These are phyloP conservation scores for Phymanthus crucifer DNA, from an alignment of 92 coral and sea anemone species.

Conservation along the genomic window DNA sequence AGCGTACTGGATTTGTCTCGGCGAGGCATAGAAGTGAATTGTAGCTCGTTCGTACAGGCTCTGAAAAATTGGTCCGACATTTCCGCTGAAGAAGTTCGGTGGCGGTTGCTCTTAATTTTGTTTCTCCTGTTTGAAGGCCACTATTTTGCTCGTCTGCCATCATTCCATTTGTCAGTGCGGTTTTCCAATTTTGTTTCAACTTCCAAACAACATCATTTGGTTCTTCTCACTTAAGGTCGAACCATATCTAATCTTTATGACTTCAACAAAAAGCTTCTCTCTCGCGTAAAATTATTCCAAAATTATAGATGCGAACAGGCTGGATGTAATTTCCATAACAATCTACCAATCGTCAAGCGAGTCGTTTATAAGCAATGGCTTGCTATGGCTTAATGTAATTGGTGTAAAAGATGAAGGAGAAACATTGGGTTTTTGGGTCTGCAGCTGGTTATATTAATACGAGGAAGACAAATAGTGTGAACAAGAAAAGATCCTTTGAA, in stretches of 20 bases:
- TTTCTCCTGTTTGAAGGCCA: slow-evolving; percentile 53
- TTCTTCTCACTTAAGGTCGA: slow-evolving; percentile 17
- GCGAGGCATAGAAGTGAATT: slow-evolving; percentile 81
- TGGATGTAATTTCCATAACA: slow-evolving; percentile 63
- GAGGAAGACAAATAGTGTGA: neutral
- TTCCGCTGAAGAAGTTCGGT: slow-evolving; percentile 74
- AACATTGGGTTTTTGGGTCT: slow-evolving; percentile 14
- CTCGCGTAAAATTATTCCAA: slow-evolving; percentile 31
- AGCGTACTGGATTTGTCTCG: slow-evolving; percentile 73
- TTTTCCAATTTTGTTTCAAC: neutral
- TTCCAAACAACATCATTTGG: slow-evolving; percentile 5
- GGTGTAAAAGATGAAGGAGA: slow-evolving; percentile 47
- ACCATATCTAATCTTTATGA: slow-evolving; percentile 10
- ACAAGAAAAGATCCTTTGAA: neutral
- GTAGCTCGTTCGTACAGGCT: slow-evolving; percentile 10
- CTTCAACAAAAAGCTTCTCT: slow-evolving; percentile 9
- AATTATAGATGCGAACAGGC: slow-evolving; percentile 50
- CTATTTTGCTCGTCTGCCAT: slow-evolving; percentile 77
- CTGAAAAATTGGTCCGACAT: slow-evolving; percentile 45
- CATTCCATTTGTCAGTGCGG: slow-evolving; percentile 51
- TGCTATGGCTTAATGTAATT: slow-evolving; percentile 55
- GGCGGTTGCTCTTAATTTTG: slow-evolving; percentile 79
- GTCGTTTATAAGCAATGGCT: slow-evolving; percentile 62
- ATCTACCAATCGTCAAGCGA: slow-evolving; percentile 56
- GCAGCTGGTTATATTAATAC: slow-evolving; percentile 20